Conservation (phyloP, 2,113 vertebrate genomes). For the Pachycephala philippinensis region DNA sequence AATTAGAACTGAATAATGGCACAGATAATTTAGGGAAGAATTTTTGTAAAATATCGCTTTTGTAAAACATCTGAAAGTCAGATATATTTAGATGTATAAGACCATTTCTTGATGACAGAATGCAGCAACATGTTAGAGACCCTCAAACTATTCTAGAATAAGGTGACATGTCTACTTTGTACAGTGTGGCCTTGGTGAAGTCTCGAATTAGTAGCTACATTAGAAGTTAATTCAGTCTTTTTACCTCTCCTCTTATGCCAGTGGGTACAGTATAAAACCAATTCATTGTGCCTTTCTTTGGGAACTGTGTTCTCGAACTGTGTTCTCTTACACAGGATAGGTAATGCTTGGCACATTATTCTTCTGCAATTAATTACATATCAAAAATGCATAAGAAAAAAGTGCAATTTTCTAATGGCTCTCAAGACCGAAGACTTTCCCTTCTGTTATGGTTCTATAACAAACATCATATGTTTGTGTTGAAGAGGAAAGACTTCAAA, state of each 20-base stretch:
- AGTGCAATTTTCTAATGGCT: background rate
- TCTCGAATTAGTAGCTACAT: background rate
- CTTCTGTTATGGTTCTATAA: background rate
- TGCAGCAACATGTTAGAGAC: background rate
- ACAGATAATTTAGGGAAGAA: background rate
- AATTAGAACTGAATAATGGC: background rate
- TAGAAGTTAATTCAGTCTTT: background rate
- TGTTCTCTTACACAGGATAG: background rate
- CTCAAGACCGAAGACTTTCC: background rate
- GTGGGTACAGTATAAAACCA: background rate
- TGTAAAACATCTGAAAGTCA: background rate
- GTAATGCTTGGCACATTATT: background rate
- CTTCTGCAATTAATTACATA: background rate
- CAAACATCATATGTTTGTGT: background rate
- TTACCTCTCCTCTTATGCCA: background rate
- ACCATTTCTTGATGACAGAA: background rate
- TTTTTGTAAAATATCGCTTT: background rate
- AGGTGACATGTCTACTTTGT: background rate
- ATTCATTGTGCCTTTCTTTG: background rate
- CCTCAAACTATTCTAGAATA: background rate
- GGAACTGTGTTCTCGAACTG: background rate
- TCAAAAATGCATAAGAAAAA: background rate
- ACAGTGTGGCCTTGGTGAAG: background rate
- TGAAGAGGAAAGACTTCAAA: background rate
- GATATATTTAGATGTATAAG: background rate